These are phyloP conservation scores for Alectura lathami DNA, from an alignment of 2,113 vertebrate species.

Conservation along the genomic window DNA sequence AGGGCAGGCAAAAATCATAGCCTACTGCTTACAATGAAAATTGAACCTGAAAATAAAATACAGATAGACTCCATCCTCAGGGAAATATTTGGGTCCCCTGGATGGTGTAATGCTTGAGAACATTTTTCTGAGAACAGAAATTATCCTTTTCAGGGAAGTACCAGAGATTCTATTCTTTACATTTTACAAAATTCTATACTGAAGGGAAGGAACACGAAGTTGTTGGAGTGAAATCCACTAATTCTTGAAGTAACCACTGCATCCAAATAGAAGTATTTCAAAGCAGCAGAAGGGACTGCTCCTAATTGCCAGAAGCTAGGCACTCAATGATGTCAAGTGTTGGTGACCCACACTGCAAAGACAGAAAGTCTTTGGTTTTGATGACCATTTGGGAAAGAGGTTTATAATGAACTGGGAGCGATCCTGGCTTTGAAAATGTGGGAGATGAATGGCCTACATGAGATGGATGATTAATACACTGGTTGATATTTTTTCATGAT, in stretches of 20 bases:
- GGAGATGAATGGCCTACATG: neutral
- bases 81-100: neutral
- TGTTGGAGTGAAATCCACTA: neutral
- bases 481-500: neutral
- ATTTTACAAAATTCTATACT: neutral
- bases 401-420: neutral
- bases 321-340: neutral
- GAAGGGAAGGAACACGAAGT: neutral
- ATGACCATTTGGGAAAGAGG: neutral
- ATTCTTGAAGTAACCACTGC: neutral
- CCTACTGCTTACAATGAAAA: neutral
- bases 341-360: neutral
- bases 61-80: neutral
- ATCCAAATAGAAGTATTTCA: neutral
- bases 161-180: neutral
- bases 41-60: neutral
- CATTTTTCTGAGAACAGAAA: neutral
- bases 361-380: neutral
- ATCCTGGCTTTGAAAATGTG: neutral
- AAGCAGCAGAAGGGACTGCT: neutral
- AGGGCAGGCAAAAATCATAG: neutral
- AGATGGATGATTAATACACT: neutral
- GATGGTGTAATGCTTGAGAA: neutral
- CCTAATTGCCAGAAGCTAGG: neutral
- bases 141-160: neutral